Percentiles rank a stretch among this genome's conserved stretches.
These are phyloP conservation scores for Pseudorhombus dupliciocellatus DNA, from an alignment of 2,113 vertebrate species.

Conservation along the genomic window DNA sequence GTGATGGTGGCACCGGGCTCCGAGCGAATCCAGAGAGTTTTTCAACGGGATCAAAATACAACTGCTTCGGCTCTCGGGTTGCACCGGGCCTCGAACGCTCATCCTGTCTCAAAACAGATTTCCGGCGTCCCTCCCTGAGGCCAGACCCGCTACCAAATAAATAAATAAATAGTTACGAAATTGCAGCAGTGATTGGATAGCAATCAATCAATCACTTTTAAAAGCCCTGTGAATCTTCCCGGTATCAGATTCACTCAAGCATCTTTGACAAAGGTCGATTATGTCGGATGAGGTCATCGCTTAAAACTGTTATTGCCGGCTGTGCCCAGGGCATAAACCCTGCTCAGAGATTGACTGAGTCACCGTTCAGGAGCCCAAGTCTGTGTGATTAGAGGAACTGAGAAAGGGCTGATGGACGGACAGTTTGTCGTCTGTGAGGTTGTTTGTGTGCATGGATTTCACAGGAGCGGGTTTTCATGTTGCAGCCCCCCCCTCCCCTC, in stretches of 20 bases:
- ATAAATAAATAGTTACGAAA: background rate
- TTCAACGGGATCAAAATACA: conserved; percentile 17
- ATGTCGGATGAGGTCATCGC: conserved; percentile 43
- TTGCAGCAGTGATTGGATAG: conserved; percentile 16
- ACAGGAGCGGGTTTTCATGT: conserved; percentile 36
- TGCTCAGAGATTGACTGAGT: conserved; percentile 20
- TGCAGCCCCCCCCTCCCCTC: conserved; percentile 24
- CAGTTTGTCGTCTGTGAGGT: background rate
- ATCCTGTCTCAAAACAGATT: background rate
- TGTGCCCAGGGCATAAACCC: conserved; percentile 29
- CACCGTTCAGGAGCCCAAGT: background rate
- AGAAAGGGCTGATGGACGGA: conserved; percentile 17
- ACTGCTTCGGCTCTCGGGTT: background rate
- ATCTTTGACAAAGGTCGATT: conserved; percentile 43
- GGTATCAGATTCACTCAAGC: conserved; percentile 43
- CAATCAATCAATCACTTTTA: conserved; percentile 38
- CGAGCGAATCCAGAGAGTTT: conserved; percentile 6
- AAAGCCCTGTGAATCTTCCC: conserved; percentile 38
- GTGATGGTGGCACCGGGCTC: conserved; percentile 12
- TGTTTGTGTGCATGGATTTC: conserved; percentile 21
- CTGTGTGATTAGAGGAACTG: background rate
- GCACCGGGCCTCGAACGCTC: background rate
- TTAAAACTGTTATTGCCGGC: conserved; percentile 1
- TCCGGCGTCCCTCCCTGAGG: conserved; percentile 14
- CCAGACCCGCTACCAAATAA: background rate